Evolutionary conservation across 53 echinoderm and acorn worm species (phyloP).

Genomic region (Zoroaster sp.): DNA sequence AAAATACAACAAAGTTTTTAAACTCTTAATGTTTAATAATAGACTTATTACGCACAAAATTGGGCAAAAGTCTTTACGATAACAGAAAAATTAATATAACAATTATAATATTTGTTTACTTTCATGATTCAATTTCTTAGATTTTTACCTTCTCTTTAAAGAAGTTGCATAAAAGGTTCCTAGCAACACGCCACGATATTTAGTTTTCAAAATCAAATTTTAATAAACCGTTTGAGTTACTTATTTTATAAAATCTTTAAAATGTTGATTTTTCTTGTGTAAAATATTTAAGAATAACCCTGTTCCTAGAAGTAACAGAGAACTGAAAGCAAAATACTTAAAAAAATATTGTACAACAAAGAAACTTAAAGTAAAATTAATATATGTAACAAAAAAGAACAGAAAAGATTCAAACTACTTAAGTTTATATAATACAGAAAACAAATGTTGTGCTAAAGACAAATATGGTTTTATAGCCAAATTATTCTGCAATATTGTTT

Average conservation of each 20-base stretch:
- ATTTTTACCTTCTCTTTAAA: background rate
- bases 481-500: no score
- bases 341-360: conserved; percentile 7
- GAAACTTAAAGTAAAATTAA: background rate
- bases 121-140: background rate
- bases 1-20: background rate
- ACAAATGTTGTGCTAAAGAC: background rate
- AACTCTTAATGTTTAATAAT: background rate
- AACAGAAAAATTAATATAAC: background rate
- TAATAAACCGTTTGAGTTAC: background rate
- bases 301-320: background rate
- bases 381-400: conserved; percentile 9
- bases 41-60: background rate
- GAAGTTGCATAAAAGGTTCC: background rate
- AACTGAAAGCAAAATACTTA: background rate
- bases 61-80: background rate
- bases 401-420: background rate
- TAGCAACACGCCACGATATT: background rate
- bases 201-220: conserved; percentile 11
- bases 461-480: background rate
- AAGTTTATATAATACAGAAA: background rate
- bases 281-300: conserved; percentile 38
- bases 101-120: background rate
- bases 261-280: conserved; percentile 4
- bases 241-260: conserved; percentile 47